Base-by-base conservation (phyloP, 2,888 invertebrate genomes). In the Harpalus rufipes region DNA sequence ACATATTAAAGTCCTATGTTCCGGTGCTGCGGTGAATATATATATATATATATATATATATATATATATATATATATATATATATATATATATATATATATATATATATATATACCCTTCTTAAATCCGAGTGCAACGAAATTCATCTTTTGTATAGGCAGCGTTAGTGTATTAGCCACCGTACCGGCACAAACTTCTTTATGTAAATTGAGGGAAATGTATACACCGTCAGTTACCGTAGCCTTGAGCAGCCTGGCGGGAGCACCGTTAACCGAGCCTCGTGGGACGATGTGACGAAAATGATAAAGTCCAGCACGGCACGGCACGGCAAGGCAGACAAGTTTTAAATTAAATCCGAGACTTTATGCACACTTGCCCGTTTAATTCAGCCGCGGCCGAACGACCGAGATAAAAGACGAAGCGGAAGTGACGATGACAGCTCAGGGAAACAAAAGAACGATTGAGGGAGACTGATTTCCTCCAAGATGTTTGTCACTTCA, bases 131-230 rank as follows among this genome's bases (percentile, higher is more conserved):
- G 32, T 51, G 44, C 10, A 51, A 12, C 44, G 4, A 51, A 51
- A 51, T 51, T 51, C 44, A 51, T 51, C 44, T 51, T 51, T 12
- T 51, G 12, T 51, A 12, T 10, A 51, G 44, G 44, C 44, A 51
- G 44, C 32, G 32, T 32, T 51, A 51, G 44, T 51, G 44, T 63
- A 79, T 79, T 79, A 59, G 25, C 59, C 59, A 79, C 18, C 10
- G 79, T 79, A 59, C 79, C 79, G 61, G 25, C 32, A 79, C 79
- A 79, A 79, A 79, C 59, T 79, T 79, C 59, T 79, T 79, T 79
- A 79, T 79, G 79, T 79, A 79, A 79, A 79, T 79, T 61, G 16
- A 79, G 32, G 58, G 59, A 79, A 79, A 79, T 79, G 59, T 59
- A 79, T 79, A 79, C 79, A 32, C 79, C 79, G 59, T 79, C 79